A percentile compares a stretch with the other conserved stretches of the same genome.
phyloP scores from a whole-genome alignment of 2,888 invertebrate genomes.

The Scaptomyza cyrtandrae region DNA sequence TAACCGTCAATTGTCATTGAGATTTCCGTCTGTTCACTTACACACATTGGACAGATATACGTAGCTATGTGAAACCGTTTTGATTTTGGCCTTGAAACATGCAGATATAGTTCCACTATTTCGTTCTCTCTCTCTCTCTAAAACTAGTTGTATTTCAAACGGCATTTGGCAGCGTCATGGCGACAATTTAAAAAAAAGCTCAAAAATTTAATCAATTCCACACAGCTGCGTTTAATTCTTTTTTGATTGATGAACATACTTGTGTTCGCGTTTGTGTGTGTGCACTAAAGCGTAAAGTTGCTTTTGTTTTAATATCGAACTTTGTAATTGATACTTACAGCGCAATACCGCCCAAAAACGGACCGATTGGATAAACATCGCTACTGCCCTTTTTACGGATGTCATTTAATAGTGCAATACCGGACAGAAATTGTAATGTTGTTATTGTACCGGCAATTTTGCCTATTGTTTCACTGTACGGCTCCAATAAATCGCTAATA shows the following conservation, averaged over 20 bases:
- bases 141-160: not conserved
- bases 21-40: constrained; percentile 3
- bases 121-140: not conserved
- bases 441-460: constrained; percentile 90
- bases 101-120: constrained; percentile 2
- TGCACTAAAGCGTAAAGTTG: constrained; percentile 32
- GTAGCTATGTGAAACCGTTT: constrained; percentile 5
- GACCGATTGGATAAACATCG: constrained; percentile 88
- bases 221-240: constrained; percentile 15
- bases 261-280: constrained; percentile 13
- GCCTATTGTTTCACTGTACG: constrained; percentile 84
- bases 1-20: constrained; percentile 51
- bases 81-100: constrained; percentile 45
- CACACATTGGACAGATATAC: constrained; percentile 8
- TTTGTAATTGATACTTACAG: constrained; percentile 87
- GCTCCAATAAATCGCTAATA: constrained; percentile 78
- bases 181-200: constrained; percentile 50
- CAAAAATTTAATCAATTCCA: constrained; percentile 65
- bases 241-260: not conserved
- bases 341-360: constrained; percentile 91
- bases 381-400: constrained; percentile 89
- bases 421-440: constrained; percentile 92
- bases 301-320: constrained; percentile 10
- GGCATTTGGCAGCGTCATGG: constrained; percentile 60
- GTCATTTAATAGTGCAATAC: constrained; percentile 90